Evolutionary conservation across 2,113 vertebrate species (phyloP), one percentile per base, ranked within the genome.

Genomic region (Myotis brandtii): DNA sequence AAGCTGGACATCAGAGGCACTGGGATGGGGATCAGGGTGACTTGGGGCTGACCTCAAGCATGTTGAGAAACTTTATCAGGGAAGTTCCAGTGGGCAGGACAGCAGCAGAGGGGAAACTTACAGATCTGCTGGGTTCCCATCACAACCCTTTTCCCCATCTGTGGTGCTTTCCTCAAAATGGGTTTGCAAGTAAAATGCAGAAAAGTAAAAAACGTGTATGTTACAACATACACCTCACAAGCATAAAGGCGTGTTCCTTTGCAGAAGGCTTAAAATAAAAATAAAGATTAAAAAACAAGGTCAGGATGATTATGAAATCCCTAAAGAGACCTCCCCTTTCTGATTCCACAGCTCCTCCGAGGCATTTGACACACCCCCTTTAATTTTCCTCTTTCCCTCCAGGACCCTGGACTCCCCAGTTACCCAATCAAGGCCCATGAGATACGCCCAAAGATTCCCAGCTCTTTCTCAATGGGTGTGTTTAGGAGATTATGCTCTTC

Each of bases 391-490:
- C 27, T 11, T 40, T 43, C 20, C 56, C 37, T 59, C 84, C 34
- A 25, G 13, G 13, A 21, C 14, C 2, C 0, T 6, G 1, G 56
- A 23, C 50, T 20, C 37, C 62, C 32, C 2, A 0, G 37, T 34
- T 7, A 4, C 9, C 84, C 62, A 23, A 4, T 1, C 79, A 17
- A 67, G 88, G 43, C 34, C 11, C 0, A 14, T 23, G 32, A 34
- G 21, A 30, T 27, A 11, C 0, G 0, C 9, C 79, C 3, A 6
- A 1, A 0, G 0, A 59, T 2, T 40, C 21, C 64, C 40, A 40
- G 21, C 40, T 70, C 80, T 12, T 43, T 69, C 23, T 59, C 96
- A 20, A 34, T 2, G 5, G 27, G 32, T 5, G 27, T 20, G 37
- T 40, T 32, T 11, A 10, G 27, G 67, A 84, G 50, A n/a, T 2